Evolutionary conservation across 2,888 invertebrate genomes (phyloP), one percentile per base, ranked within the genome.

Genomic region (Zeuzera pyrina): DNA sequence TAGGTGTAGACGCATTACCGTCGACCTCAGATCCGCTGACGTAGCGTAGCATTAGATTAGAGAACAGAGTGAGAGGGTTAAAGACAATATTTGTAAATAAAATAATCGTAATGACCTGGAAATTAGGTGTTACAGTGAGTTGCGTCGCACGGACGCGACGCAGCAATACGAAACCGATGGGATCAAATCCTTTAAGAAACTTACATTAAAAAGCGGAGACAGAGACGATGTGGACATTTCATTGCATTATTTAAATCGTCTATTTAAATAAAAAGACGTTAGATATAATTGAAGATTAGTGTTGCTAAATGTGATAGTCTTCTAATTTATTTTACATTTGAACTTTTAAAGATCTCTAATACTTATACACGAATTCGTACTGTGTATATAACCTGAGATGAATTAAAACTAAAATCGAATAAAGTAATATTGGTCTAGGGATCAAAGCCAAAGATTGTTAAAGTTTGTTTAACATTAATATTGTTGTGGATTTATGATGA

Each of bases 361-460:
- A 19, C 5, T 52, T 63, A 63, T 65, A 62, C 65, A 66, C 67
- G n/a, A n/a, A n/a, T n/a, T n/a, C n/a, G n/a, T n/a, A 60, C 59
- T 66, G 49, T 55, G 61, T 69, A 62, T 65, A 72, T 72, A 71
- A 71, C 76, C 73, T 64, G n/a, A n/a, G n/a, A n/a, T n/a, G n/a
- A n/a, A 52, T 59, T 61, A 54, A 56, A 65, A 57, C 56, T 63
- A 52, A 64, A 68, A 71, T 73, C 69, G 69, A 64, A 53, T 65
- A 61, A 70, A 29, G 62, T 67, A 66, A 69, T 87, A 89, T 89
- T 89, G 89, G 89, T 90, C 88, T 87, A 88, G 91, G 90, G 90
- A 91, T 88, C 90, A 91, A 90, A 88, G 88, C 91, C 91, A 91
- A 91, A 90, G 90, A 89, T 89, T 88, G 88, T 90, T 89, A 86